A percentile compares a stretch with the other conserved stretches of the same genome.
These are phyloP conservation scores for Scyliorhinus canicula DNA, from an alignment of 2,797 vertebrate species.

Conservation along the genomic window DNA sequence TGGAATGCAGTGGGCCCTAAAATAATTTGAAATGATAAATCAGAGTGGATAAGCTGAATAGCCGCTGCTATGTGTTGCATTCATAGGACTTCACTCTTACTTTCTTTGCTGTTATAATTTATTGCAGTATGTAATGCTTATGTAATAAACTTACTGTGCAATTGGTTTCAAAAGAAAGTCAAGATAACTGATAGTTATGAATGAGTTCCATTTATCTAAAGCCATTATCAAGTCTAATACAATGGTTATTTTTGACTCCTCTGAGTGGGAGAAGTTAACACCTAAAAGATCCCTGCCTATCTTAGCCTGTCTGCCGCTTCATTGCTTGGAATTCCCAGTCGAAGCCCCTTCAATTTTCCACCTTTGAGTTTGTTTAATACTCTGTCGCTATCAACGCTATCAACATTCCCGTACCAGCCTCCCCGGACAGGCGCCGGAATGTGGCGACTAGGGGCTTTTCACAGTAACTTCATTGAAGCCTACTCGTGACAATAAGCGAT, in stretches of 20 bases:
- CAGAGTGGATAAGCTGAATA: neutral
- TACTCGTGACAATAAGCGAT: too few species aligned
- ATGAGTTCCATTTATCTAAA: neutral
- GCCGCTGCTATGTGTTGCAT: neutral
- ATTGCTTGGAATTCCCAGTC: neutral
- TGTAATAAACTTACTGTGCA: neutral
- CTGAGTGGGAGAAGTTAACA: neutral
- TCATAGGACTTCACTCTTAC: neutral
- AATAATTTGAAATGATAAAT: neutral
- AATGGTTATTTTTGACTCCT: neutral
- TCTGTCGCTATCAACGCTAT: neutral
- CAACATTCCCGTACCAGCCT: too few species aligned
- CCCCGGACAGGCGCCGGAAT: too few species aligned
- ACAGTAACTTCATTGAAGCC: too few species aligned
- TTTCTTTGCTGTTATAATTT: neutral
- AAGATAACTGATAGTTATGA: neutral
- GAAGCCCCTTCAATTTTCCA: neutral
- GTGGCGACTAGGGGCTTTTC: too few species aligned
- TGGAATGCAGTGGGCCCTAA: neutral
- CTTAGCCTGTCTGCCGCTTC: neutral
- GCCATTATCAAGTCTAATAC: neutral
- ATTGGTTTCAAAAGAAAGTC: neutral
- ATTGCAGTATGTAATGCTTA: neutral
- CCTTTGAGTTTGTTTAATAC: neutral
- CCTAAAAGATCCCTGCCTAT: neutral